Base-by-base conservation (phyloP, 2,888 invertebrate genomes). In the Bellardia pandia region DNA sequence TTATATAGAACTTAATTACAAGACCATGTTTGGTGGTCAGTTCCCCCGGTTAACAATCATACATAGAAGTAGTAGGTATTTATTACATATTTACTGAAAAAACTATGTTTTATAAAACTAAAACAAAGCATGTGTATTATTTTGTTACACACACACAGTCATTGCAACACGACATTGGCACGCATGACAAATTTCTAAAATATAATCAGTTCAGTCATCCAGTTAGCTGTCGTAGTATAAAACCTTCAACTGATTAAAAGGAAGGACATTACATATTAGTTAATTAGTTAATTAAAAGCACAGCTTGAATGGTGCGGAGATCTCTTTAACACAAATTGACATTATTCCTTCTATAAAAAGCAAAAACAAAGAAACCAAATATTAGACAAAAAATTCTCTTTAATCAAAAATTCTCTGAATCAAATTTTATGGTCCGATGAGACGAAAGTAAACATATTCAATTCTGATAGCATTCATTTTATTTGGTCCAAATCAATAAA, bases 1-100 rank as follows among this genome's bases (percentile, higher is more conserved):
- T 2, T 60, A 74, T 74, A 9, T 14, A 72, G 72, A 74, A 74
- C 30, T 76, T 51, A 51, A 51, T 40, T 76, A 51, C 40, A 40
- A 14, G 37, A 75, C 60, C 9, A 33, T 42, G 42, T n/a, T 72
- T 42, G 13, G 42, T 40, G 30, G 7, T 42, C 2, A 30, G 3
- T 14, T 8, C 7, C 33, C 9, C 42, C 51, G 13, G 11, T 51
- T 33, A 4, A 3, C 7, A 14, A 13, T 58, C 14, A 40, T 72
- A 14, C 13, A 58, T 72, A 56, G 23, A 37, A 71, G 9, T 37
- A 37, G 4, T 13, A 45, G 45, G n/a, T n/a, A n/a, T n/a, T n/a
- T 13, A 13, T 37, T 48, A 13, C 9, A 14, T 3, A 33, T 60
- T 30, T 37, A 60, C 45, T 8, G 3, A 45, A 45, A 45, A 45